A percentile compares a stretch with the other conserved stretches of the same genome.
These are phyloP conservation scores for Stratiomys singularior DNA, from an alignment of 2,888 invertebrate genomes.

Conservation along the genomic window DNA sequence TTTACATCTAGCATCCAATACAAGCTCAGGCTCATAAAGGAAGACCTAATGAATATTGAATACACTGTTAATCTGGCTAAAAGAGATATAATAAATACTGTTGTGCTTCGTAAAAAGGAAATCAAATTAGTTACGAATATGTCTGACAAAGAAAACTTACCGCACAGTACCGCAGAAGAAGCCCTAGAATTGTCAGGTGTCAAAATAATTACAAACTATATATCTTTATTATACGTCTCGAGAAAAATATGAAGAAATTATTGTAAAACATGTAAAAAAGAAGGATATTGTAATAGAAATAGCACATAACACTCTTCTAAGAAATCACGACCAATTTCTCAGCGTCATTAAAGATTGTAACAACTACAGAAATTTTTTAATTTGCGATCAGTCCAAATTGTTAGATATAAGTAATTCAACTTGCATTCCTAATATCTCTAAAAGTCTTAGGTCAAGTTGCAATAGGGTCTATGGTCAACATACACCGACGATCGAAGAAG, in stretches of 20 bases:
- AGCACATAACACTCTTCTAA: too few species aligned
- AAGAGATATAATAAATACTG: slow-evolving; percentile 41
- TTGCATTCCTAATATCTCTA: neutral
- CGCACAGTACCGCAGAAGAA: too few species aligned
- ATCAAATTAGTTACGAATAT: slow-evolving; percentile 31
- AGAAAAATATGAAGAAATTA: neutral
- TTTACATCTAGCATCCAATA: too few species aligned
- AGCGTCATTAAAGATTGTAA: neutral
- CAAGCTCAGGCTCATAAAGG: too few species aligned
- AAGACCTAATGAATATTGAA: too few species aligned
- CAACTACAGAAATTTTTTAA: neutral
- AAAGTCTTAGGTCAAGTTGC: neutral
- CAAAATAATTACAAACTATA: slow-evolving; percentile 37
- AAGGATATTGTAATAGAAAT: too few species aligned
- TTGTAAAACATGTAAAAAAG: neutral
- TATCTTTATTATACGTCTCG: neutral
- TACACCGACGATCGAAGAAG: too few species aligned
- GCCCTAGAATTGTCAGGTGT: slow-evolving; percentile 40
- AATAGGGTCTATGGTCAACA: neutral
- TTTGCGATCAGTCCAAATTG: neutral
- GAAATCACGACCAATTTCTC: too few species aligned
- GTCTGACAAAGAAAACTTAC: slow-evolving; percentile 40
- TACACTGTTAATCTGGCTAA: slow-evolving; percentile 43
- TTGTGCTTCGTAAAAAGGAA: slow-evolving; percentile 40
- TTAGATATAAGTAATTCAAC: too few species aligned